A percentile compares a stretch with the other conserved stretches of the same genome.
phyloP scores from a whole-genome alignment of 92 coral and sea anemone species.

The Palythoa grandiflora region DNA sequence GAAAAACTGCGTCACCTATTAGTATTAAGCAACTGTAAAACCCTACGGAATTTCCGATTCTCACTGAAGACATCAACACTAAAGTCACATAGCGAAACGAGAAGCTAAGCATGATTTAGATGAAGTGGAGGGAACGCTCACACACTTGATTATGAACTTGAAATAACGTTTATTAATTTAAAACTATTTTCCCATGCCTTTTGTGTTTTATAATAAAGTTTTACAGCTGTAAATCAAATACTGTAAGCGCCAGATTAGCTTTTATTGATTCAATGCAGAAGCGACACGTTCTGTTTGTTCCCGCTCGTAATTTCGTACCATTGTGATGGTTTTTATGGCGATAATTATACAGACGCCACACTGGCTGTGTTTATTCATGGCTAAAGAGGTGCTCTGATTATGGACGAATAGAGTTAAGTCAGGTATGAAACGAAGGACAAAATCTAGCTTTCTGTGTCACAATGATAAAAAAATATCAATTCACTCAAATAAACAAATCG shows the following conservation, averaged over 20 bases:
- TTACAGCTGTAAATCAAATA: conserved; percentile 13
- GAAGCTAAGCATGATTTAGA: background rate
- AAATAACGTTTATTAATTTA: background rate
- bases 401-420: conserved; percentile 11
- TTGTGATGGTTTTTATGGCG: conserved; percentile 39
- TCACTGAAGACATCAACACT: conserved; percentile 22
- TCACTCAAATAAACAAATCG: conserved; percentile 23
- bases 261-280: conserved; percentile 3
- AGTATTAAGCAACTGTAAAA: conserved; percentile 6
- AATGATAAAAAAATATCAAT: conserved; percentile 11
- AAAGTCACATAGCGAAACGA: background rate
- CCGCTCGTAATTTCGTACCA: conserved; percentile 32
- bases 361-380: conserved; percentile 50
- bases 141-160: background rate
- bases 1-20: background rate
- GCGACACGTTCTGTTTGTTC: conserved; percentile 50
- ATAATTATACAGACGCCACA: conserved; percentile 48
- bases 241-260: conserved; percentile 31
- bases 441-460: background rate
- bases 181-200: background rate
- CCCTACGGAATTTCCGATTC: conserved; percentile 39
- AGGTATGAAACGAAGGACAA: conserved; percentile 22
- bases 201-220: background rate
- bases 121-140: background rate
- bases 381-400: conserved; percentile 44